phyloP scores from a whole-genome alignment of 1,140 invertebrate genomes.

The Cheumatopsyche charites region DNA sequence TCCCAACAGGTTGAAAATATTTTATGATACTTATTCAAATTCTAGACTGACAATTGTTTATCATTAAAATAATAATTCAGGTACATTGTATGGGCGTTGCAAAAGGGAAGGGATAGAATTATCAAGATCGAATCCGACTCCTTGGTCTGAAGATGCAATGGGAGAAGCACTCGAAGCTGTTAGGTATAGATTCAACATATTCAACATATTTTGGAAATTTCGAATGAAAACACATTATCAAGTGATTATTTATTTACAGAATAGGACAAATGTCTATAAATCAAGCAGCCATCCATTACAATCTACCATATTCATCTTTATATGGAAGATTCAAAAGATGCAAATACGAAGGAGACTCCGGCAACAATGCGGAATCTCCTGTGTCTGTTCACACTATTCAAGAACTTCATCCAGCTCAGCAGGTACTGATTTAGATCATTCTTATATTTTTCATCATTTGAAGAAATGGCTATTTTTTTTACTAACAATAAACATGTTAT shows the following conservation, averaged over 20 bases:
- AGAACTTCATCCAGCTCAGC: conserved; percentile 36
- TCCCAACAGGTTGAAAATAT: conserved; percentile 68
- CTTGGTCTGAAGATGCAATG: conserved; percentile 91
- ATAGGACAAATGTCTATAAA: conserved; percentile 91
- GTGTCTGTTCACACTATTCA: conserved; percentile 34
- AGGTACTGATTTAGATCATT: conserved; percentile 28
- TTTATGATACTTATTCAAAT: background rate
- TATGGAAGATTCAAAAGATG: conserved; percentile 87
- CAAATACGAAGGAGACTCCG: conserved; percentile 58
- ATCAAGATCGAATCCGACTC: conserved; percentile 82
- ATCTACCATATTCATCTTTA: conserved; percentile 86
- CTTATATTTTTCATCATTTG: background rate
- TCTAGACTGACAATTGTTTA: background rate
- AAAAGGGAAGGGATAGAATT: conserved; percentile 88
- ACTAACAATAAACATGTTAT: background rate
- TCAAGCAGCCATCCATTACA: conserved; percentile 90
- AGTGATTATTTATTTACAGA: too few species aligned
- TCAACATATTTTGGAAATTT: conserved; percentile 5
- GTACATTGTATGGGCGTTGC: conserved; percentile 84
- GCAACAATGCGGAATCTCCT: conserved; percentile 28
- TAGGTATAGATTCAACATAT: conserved; percentile 61
- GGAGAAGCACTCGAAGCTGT: conserved; percentile 86
- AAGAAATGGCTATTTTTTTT: background rate
- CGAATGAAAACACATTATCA: too few species aligned
- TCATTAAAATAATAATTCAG: conserved; percentile 52